These are phyloP conservation scores for Phortica okadai DNA, from an alignment of 2,888 invertebrate genomes.

Conservation along the genomic window DNA sequence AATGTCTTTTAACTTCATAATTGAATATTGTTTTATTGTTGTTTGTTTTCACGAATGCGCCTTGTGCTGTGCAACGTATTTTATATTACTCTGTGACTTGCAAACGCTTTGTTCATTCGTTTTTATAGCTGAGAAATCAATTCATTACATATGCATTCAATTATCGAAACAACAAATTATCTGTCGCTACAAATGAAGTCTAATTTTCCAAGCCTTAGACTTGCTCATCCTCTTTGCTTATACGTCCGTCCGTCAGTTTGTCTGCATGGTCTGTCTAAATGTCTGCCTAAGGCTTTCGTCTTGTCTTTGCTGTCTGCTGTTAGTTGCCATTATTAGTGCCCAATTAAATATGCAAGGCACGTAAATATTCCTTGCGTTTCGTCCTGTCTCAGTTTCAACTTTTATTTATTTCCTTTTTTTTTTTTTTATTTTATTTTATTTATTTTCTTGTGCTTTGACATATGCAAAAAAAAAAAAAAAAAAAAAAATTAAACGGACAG, in stretches of 20 bases:
- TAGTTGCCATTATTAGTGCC: not conserved
- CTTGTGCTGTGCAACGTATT: not conserved
- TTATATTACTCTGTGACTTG: not conserved
- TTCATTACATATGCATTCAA: conserved; percentile 21
- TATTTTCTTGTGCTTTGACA: not conserved
- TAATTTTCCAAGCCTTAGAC: not conserved
- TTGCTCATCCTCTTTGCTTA: not conserved
- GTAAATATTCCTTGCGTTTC: conserved; percentile 13
- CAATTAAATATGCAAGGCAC: conserved; percentile 29
- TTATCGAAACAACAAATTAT: conserved; percentile 26
- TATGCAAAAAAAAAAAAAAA: conserved; percentile 4
- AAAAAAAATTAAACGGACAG: not conserved
- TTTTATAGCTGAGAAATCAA: not conserved
- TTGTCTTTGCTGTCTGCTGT: not conserved
- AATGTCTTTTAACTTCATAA: not conserved
- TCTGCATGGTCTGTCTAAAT: not conserved
- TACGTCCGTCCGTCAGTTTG: not conserved
- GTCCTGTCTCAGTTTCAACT: not conserved
- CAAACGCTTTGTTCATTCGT: not conserved
- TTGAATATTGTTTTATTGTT: not conserved
- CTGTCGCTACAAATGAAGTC: not conserved
- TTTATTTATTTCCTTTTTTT: no score
- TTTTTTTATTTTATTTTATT: no score
- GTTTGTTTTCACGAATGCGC: not conserved
- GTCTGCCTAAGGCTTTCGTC: not conserved